Evolutionary conservation across 2,797 vertebrate genomes (phyloP).

Genomic region (Scomberomorus guttatus): DNA sequence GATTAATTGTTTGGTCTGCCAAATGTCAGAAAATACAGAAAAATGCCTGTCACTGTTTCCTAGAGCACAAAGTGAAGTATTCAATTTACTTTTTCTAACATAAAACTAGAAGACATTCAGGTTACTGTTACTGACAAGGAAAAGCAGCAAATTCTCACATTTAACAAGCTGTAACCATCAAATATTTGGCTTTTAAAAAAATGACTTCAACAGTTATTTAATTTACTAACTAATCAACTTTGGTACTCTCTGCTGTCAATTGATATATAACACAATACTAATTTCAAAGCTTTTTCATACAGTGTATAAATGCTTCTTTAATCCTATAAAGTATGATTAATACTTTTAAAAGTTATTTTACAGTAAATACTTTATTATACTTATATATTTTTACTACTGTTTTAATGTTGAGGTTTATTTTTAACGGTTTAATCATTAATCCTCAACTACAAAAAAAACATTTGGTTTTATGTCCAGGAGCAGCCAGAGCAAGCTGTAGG

Average conservation of each 20-base stretch:
- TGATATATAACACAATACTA: too few relatives aligned
- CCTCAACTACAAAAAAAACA: neutral
- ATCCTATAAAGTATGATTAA: neutral
- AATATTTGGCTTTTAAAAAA: too few relatives aligned
- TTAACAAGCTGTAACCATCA: too few relatives aligned
- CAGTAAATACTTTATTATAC: neutral
- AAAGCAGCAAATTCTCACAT: neutral
- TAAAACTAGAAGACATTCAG: too few relatives aligned
- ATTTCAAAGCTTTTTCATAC: neutral
- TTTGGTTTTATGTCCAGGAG: neutral
- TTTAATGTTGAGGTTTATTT: neutral
- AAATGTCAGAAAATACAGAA: neutral
- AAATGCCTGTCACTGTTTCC: neutral
- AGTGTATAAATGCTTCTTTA: too few relatives aligned
- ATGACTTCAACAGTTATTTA: neutral
- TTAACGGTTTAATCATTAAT: neutral
- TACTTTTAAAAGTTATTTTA: conserved; percentile 6
- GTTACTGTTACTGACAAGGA: too few relatives aligned
- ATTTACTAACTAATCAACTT: neutral
- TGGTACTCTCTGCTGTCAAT: too few relatives aligned
- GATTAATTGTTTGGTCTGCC: neutral
- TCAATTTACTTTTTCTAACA: too few relatives aligned
- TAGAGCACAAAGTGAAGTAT: too few relatives aligned
- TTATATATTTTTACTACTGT: neutral
- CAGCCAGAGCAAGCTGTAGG: neutral